Evolutionary conservation across 2,797 vertebrate genomes (phyloP).

Genomic region (Girardinus metallicus): DNA sequence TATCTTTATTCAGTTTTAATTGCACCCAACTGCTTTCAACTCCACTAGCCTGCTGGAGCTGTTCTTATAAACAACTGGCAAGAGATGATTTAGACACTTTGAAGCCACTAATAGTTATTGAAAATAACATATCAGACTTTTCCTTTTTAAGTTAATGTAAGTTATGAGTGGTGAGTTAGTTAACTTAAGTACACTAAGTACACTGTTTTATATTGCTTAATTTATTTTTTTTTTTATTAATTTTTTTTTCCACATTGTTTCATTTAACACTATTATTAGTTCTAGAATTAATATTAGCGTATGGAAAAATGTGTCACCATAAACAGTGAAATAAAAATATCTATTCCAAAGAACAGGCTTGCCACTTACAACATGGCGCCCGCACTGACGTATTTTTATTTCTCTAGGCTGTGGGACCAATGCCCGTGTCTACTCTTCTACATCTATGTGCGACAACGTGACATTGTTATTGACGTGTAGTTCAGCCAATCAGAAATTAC

Average conservation of each 20-base stretch:
- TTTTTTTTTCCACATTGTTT: background rate
- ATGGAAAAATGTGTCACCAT: background rate
- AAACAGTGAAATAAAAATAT: background rate
- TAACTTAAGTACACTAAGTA: background rate
- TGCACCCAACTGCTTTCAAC: too few species aligned
- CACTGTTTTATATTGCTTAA: background rate
- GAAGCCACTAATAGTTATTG: background rate
- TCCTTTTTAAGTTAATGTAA: too few species aligned
- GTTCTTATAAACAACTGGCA: too few species aligned
- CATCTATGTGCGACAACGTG: background rate
- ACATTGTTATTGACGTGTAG: constrained; percentile 27
- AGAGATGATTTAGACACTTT: too few species aligned
- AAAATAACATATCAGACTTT: background rate
- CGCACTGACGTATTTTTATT: background rate
- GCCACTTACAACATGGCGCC: background rate
- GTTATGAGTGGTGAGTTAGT: background rate
- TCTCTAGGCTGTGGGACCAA: background rate
- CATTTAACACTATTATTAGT: background rate
- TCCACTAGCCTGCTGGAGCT: too few species aligned
- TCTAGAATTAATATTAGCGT: background rate
- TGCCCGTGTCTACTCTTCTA: background rate
- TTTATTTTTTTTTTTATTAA: background rate
- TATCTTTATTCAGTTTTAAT: too few species aligned
- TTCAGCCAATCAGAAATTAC: constrained; percentile 56
- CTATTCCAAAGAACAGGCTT: background rate